phyloP scores from a whole-genome alignment of 2,797 vertebrate species.

The Prionace glauca region DNA sequence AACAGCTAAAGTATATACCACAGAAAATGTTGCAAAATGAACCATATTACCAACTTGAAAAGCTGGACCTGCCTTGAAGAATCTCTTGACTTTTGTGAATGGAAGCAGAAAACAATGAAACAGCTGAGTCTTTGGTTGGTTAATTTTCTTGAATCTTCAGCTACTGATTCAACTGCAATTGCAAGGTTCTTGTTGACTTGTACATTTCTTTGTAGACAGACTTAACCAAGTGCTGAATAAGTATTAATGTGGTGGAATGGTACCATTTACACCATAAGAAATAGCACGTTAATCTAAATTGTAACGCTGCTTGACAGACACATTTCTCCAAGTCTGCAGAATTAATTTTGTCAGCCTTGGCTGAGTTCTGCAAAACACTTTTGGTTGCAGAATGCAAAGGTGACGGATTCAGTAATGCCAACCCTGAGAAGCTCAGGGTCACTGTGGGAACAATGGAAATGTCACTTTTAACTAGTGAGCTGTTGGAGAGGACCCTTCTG shows the following conservation, averaged over 20 bases:
- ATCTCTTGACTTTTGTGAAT: not conserved
- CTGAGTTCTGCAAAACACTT: not conserved
- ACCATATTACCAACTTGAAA: not conserved
- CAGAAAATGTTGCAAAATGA: not conserved
- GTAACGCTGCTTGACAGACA: not conserved
- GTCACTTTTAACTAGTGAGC: slow-evolving; percentile 19
- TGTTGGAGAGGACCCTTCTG: not conserved
- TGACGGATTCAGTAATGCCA: not conserved
- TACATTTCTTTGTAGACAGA: not conserved
- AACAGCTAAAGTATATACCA: not conserved
- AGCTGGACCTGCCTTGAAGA: not conserved
- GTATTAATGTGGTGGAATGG: not conserved
- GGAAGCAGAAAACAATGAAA: not conserved
- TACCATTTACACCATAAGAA: not conserved
- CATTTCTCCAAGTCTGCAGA: not conserved
- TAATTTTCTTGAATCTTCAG: not conserved
- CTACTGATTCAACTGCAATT: not conserved
- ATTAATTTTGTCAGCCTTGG: not conserved
- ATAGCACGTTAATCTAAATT: not conserved
- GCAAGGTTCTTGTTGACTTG: not conserved
- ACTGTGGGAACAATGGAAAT: not conserved
- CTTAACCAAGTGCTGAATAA: slow-evolving; percentile 13
- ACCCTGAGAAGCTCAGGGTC: not conserved
- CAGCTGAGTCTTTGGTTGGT: not conserved
- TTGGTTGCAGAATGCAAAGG: not conserved